Conservation (phyloP, 2,113 vertebrate genomes). For the Mastomys coucha region DNA sequence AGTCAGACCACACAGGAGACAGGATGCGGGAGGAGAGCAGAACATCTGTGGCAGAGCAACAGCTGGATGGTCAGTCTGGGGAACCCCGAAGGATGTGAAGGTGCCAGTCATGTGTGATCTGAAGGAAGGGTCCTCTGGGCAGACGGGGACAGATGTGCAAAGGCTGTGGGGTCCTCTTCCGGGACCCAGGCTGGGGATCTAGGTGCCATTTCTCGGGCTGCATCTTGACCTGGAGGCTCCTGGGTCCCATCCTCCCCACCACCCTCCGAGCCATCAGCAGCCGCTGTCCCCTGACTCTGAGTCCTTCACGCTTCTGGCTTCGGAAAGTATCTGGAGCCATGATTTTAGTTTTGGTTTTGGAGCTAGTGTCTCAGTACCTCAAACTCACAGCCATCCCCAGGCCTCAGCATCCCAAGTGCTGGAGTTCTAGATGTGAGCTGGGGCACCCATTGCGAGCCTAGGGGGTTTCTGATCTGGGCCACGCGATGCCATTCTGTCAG, state of each 20-base stretch:
- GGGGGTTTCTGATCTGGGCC: too few species aligned
- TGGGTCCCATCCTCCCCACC: neutral
- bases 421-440: neutral
- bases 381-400: neutral
- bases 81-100: neutral
- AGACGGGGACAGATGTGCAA: neutral
- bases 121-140: too few species aligned
- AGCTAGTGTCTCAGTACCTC: neutral
- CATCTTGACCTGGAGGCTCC: neutral
- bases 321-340: neutral
- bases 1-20: neutral
- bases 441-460: neutral
- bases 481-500: rapidly evolving
- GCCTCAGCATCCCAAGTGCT: neutral
- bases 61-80: neutral
- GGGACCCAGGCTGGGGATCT: too few species aligned
- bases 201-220: neutral
- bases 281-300: neutral
- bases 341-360: neutral
- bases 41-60: neutral
- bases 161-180: neutral
- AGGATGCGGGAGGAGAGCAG: neutral
- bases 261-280: neutral
- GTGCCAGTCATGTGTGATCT: rapidly evolving
- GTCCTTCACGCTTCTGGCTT: neutral